Percentiles rank a stretch among this genome's conserved stretches.
Conservation (phyloP, 2,888 invertebrate species). For the Boloria selene region DNA sequence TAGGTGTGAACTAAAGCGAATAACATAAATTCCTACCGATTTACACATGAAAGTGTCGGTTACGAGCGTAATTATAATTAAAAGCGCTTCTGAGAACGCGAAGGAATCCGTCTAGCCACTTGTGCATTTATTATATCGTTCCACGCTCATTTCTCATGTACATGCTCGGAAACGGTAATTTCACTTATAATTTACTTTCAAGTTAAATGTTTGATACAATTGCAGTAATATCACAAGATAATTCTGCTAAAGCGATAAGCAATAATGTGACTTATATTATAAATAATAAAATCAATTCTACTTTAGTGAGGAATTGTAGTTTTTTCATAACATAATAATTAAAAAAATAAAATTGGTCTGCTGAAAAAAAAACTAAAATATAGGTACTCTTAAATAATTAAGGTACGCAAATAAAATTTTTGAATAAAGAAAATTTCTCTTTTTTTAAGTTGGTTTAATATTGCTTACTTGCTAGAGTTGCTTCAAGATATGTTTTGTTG, state of each 20-base stretch:
- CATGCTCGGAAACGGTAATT: slow-evolving; percentile 1
- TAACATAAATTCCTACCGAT: slow-evolving; percentile 29
- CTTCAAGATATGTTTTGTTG: slow-evolving; percentile 83
- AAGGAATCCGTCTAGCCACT: slow-evolving; percentile 32
- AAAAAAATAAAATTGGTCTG: too few species aligned
- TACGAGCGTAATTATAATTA: slow-evolving; percentile 31
- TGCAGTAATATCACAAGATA: not conserved
- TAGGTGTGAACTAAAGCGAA: slow-evolving; percentile 25
- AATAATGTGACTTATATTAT: too few species aligned
- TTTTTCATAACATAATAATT: too few species aligned
- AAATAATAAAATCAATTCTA: too few species aligned
- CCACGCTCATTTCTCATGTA: not conserved
- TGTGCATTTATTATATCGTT: slow-evolving; percentile 22
- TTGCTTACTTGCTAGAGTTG: slow-evolving; percentile 83
- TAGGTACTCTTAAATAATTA: not conserved
- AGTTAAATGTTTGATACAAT: slow-evolving; percentile 4
- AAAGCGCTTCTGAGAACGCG: slow-evolving; percentile 29
- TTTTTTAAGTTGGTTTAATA: not conserved
- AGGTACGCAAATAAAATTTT: not conserved
- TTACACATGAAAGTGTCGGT: slow-evolving; percentile 33
- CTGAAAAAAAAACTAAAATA: too few species aligned
- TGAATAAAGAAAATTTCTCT: not conserved
- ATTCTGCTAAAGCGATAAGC: too few species aligned
- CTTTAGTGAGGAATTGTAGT: too few species aligned
- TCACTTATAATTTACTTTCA: slow-evolving; percentile 6